Evolutionary conservation across 1,140 invertebrate genomes (phyloP), one percentile per base, ranked within the genome.

Genomic region (Sarcophaga peregrina): DNA sequence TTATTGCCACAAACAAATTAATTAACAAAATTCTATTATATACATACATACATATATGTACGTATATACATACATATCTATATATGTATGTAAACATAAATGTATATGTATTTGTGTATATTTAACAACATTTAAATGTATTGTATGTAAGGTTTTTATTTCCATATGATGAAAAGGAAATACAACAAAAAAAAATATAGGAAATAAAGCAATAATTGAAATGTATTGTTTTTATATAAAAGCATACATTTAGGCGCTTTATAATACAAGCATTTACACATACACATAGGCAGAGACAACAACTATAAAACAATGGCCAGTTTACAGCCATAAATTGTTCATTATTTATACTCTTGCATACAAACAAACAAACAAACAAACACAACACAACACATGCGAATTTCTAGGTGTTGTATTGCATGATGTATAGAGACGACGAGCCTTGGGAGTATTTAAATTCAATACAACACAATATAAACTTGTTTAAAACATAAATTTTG

Each of bases 381-480:
- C n/a, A n/a, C 13, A n/a, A 58, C 10, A 13, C 0, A 58, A 58
- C 15, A 58, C 54, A 58, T 58, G 54, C n/a, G 25, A 37, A 37
- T 20, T 72, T 72, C 20, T 72, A 72, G 20, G 17, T 25, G 62
- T 20, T 72, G 37, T 20, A 25, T 76, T 47, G 13, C n/a, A 76
- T 48, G 47, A 47, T 76, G 74, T 76, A 20, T 78, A 20, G 20
- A 25, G 8, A 8, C 20, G 20, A 20, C 25, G 75, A 78, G 75
- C 75, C 75, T 78, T 50, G 75, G 75, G 75, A 78, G 75, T 52
- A 78, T 78, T 78, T 78, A 78, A 78, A 78, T 78, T 78, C 75
- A 78, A 78, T 78, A 50, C 47, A 52, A 6, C 62, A 25, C 25
- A 37, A 20, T 68, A 68, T n/a, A 68, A 20, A 68, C 62, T 68